phyloP scores from a whole-genome alignment of 2,797 vertebrate genomes.

The Myotis vivesi region DNA sequence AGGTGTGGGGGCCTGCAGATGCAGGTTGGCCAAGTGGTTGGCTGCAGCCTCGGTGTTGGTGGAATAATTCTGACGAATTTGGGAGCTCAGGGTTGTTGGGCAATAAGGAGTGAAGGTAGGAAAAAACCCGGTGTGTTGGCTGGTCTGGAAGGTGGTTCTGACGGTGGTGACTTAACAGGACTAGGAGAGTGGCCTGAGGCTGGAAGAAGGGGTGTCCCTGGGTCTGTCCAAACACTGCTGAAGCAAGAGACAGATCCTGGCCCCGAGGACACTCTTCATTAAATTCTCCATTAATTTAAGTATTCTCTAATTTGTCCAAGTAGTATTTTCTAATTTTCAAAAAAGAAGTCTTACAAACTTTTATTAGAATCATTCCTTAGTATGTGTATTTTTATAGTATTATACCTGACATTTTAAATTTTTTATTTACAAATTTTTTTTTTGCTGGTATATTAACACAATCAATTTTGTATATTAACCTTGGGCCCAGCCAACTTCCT shows the following conservation, averaged over 20 bases:
- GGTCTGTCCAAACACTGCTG: too few species aligned
- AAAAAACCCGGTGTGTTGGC: too few species aligned
- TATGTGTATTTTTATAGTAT: neutral
- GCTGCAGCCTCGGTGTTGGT: rapidly evolving
- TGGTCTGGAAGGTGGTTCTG: too few species aligned
- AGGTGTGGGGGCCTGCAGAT: too few species aligned
- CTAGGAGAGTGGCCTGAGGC: too few species aligned
- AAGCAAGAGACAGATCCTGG: too few species aligned
- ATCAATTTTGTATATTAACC: neutral
- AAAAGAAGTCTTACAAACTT: neutral
- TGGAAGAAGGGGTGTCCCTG: too few species aligned
- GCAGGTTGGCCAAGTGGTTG: too few species aligned
- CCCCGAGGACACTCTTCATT: neutral
- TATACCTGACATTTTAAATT: neutral
- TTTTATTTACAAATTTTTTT: neutral
- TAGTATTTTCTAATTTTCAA: neutral
- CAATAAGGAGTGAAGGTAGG: too few species aligned
- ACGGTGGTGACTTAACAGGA: too few species aligned
- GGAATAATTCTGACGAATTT: too few species aligned
- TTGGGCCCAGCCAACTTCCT: neutral
- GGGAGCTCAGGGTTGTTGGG: too few species aligned
- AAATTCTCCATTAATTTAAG: neutral
- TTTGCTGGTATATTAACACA: neutral
- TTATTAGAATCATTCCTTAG: neutral
- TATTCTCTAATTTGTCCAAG: neutral